A percentile compares a stretch with the other conserved stretches of the same genome.
These are phyloP conservation scores for Fragum sueziense DNA, from an alignment of 2,888 invertebrate species.

Conservation along the genomic window DNA sequence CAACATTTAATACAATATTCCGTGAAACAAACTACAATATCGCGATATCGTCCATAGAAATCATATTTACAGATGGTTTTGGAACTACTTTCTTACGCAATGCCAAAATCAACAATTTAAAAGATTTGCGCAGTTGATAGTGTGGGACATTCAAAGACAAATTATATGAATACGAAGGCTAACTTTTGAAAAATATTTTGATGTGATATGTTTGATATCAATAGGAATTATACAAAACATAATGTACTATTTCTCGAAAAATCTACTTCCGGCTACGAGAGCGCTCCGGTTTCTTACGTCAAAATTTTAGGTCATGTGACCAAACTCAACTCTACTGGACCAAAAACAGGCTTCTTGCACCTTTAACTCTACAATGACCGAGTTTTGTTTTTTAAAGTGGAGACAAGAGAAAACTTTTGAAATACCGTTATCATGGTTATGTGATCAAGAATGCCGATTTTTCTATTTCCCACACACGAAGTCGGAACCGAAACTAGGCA, in stretches of 20 bases:
- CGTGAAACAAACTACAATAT: constrained; percentile 33
- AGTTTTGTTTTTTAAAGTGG: too few relatives aligned
- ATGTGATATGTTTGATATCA: not conserved
- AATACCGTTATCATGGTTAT: too few relatives aligned
- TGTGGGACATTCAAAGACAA: not conserved
- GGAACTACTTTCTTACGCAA: constrained; percentile 39
- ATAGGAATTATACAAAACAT: not conserved
- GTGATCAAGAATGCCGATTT: too few relatives aligned
- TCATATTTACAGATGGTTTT: constrained; percentile 52
- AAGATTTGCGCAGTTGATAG: not conserved
- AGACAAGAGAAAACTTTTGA: too few relatives aligned
- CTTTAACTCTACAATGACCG: too few relatives aligned
- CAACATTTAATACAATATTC: constrained; percentile 29
- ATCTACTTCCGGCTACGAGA: constrained; percentile 35
- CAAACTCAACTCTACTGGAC: too few relatives aligned
- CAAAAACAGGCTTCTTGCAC: too few relatives aligned
- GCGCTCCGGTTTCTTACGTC: constrained; percentile 20
- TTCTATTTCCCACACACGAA: too few relatives aligned
- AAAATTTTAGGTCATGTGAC: constrained; percentile 47
- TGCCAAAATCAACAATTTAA: constrained; percentile 9
- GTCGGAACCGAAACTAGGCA: too few relatives aligned
- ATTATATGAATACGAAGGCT: not conserved
- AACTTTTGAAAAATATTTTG: too few relatives aligned
- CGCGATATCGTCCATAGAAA: constrained; percentile 45
- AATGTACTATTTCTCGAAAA: constrained; percentile 30